Conservation (phyloP, 2,888 invertebrate genomes). For the Pogonocherus hispidulus region DNA sequence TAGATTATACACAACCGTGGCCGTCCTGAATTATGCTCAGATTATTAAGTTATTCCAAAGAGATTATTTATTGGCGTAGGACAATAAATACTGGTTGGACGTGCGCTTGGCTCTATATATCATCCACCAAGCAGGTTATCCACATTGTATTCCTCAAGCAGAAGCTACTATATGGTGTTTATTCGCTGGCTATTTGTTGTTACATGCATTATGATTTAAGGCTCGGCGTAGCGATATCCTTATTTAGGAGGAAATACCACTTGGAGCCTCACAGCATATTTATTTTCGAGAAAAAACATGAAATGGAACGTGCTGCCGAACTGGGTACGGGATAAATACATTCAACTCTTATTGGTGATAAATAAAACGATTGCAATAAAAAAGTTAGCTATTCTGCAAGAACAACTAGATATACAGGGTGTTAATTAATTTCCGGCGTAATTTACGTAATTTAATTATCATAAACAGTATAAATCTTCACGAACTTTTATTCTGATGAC, state of each 20-base stretch:
- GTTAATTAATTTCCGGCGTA: too few species aligned
- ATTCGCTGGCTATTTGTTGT: constrained; percentile 42
- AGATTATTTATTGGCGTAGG: constrained; percentile 42
- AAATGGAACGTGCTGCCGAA: too few species aligned
- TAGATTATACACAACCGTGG: constrained; percentile 48
- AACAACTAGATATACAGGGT: too few species aligned
- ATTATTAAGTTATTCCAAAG: constrained; percentile 53
- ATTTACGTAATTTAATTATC: too few species aligned
- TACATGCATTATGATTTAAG: constrained; percentile 32
- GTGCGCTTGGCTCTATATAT: constrained; percentile 41
- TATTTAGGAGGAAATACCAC: constrained; percentile 11
- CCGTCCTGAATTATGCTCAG: constrained; percentile 52
- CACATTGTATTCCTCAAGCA: constrained; percentile 37
- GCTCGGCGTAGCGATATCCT: constrained; percentile 16
- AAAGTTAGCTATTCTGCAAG: too few species aligned
- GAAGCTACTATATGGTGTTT: constrained; percentile 42
- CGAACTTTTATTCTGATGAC: too few species aligned
- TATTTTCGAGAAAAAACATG: not conserved
- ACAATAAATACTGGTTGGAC: constrained; percentile 46
- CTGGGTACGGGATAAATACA: too few species aligned
- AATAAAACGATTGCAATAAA: too few species aligned
- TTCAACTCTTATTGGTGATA: too few species aligned
- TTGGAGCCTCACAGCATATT: not conserved
- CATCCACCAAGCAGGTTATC: constrained; percentile 40
- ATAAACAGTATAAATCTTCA: too few species aligned